phyloP scores from a whole-genome alignment of 2,797 vertebrate genomes.

The Anguilla obscura region DNA sequence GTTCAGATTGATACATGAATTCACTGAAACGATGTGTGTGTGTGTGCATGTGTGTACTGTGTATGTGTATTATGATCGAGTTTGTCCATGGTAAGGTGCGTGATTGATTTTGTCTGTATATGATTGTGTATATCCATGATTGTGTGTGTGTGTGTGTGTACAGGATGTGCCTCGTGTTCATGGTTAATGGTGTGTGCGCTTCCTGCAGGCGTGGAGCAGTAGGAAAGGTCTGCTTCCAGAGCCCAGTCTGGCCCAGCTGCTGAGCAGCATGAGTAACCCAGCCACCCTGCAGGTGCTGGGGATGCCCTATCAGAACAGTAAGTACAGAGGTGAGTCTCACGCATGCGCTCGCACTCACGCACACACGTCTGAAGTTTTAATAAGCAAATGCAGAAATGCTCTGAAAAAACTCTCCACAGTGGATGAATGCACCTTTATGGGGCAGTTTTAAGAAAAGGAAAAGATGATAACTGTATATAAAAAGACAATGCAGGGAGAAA shows the following conservation, averaged over 20 bases:
- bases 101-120: not conserved
- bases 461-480: too few species aligned
- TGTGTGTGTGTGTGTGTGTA: constrained; percentile 8
- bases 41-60: constrained; percentile 6
- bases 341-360: constrained; percentile 45
- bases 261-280: constrained; percentile 92
- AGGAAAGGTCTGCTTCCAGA: constrained; percentile 91
- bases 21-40: not conserved
- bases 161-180: not conserved
- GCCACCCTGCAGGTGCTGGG: constrained; percentile 90
- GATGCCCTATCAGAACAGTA: constrained; percentile 77
- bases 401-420: too few species aligned
- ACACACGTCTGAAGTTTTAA: too few species aligned
- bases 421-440: too few species aligned
- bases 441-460: too few species aligned
- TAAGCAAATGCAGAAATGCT: too few species aligned
- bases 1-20: not conserved
- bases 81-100: constrained; percentile 19
- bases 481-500: too few species aligned
- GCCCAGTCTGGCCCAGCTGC: constrained; percentile 87
- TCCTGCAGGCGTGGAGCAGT: constrained; percentile 82
- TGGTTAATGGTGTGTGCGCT: too few species aligned
- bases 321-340: constrained; percentile 68
- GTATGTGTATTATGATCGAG: constrained; percentile 16
- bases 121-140: not conserved